Conservation (phyloP, 1,140 invertebrate genomes). For the Drosophila repletoides region DNA sequence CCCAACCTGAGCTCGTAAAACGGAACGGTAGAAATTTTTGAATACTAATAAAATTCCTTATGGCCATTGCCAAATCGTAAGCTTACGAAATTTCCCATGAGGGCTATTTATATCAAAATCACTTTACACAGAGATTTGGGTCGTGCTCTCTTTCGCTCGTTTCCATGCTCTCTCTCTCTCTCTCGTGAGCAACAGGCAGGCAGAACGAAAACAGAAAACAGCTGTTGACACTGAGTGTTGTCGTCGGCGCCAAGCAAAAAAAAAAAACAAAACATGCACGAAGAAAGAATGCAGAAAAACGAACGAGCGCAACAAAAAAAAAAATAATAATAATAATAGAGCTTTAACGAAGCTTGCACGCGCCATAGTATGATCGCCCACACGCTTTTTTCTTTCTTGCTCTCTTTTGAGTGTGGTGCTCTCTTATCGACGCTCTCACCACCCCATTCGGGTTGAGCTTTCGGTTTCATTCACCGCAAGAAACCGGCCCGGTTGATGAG, state of each 20-base stretch:
- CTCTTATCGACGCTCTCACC: constrained; percentile 11
- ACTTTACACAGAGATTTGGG: constrained; percentile 55
- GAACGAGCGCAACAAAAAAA: constrained; percentile 24
- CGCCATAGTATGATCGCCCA: constrained; percentile 50
- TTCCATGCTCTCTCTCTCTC: neutral
- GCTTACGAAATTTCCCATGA: constrained; percentile 68
- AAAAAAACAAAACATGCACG: constrained; percentile 21
- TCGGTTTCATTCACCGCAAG: constrained; percentile 66
- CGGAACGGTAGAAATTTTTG: constrained; percentile 44
- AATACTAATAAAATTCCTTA: constrained; percentile 33
- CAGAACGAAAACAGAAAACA: constrained; percentile 67
- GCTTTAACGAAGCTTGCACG: constrained; percentile 62
- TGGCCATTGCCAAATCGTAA: constrained; percentile 42
- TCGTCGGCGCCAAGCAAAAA: constrained; percentile 36
- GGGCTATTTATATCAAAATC: constrained; percentile 56
- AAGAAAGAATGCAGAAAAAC: constrained; percentile 19
- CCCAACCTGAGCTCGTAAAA: constrained; percentile 29
- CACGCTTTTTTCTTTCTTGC: constrained; percentile 1
- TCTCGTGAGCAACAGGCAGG: constrained; percentile 21
- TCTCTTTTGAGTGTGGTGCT: neutral
- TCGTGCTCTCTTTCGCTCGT: neutral
- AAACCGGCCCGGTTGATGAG: constrained; percentile 64
- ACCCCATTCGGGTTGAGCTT: constrained; percentile 47
- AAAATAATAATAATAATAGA: constrained; percentile 21
- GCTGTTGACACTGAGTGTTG: constrained; percentile 53